Base-by-base conservation (phyloP, 2,113 vertebrate genomes). In the Propithecus coquereli region DNA sequence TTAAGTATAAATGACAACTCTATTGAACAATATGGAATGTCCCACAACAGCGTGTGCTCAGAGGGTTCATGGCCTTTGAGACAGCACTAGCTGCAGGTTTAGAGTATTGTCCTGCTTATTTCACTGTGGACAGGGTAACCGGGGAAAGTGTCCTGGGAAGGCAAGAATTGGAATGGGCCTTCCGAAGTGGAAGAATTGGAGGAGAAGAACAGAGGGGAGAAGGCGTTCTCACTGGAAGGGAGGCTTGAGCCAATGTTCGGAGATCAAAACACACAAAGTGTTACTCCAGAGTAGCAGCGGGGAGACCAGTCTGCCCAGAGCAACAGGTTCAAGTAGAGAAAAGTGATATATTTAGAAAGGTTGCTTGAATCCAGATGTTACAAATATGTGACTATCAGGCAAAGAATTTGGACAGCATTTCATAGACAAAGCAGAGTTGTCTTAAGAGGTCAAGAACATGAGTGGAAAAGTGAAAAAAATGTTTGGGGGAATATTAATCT, bases 371-470 rank as follows among this genome's bases (percentile, higher is more conserved):
- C 86, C 87, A 88, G 40, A 88, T 85, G 71, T 74, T 84, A 47
- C 40, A 73, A 80, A 34, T 25, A 30, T 61, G 6, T 74, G 90
- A 54, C 87, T 88, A 0, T 89, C 70, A 54, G 57, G 16, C 14
- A 59, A 79, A 88, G 76, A 74, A 84, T 84, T 84, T 83, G 32
- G 18, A 57, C 37, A 93, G 87, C 20, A 81, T 81, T 81, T 93
- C 50, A 61, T 17, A 79, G 54, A 95, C 73, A 81, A 85, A 74
- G 86, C 50, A 43, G 52, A 65, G 37, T 43, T 88, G 47, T 61
- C 87, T 73, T 68, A 83, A 52, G 54, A 63, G 63, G 57, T 73
- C 76, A 76, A 66, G 32, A 54, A 50, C 47, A 47, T 32, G 54
- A 52, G 34, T 57, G 65, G 22, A 32, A 63, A 91, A 90, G 8